Conservation (phyloP, 2,797 vertebrate species). For the Trachops cirrhosus region DNA sequence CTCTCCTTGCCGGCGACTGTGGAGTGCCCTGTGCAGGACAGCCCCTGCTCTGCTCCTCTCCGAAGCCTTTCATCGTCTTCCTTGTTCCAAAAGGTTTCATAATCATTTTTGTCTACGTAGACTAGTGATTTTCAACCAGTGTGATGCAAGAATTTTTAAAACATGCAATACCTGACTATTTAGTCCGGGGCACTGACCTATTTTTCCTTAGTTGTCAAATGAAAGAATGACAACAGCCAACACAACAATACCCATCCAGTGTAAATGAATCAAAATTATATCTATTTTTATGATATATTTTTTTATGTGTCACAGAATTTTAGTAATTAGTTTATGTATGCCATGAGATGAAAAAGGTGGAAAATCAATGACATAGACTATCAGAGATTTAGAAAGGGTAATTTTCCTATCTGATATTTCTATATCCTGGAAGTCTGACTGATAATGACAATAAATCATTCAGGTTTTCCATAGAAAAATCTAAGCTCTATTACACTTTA, state of each 20-base stretch:
- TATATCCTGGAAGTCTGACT: not conserved
- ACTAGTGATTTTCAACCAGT: not conserved
- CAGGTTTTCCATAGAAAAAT: not conserved
- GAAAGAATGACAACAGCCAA: not conserved
- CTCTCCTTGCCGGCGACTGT: not conserved
- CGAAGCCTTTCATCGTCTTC: not conserved
- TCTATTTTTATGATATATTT: not conserved
- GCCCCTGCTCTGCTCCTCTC: not conserved
- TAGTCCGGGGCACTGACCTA: not conserved
- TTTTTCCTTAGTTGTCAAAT: not conserved
- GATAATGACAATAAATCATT: not conserved
- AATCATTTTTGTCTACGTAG: not conserved
- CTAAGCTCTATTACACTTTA: not conserved
- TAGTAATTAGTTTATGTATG: not conserved
- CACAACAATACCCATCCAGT: not conserved
- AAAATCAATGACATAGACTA: not conserved
- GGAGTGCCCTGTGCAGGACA: not conserved
- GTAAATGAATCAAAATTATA: not conserved
- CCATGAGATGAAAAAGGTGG: not conserved
- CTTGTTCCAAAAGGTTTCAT: not conserved
- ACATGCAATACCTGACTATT: not conserved
- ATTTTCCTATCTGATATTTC: conserved; percentile 23
- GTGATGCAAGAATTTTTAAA: not conserved
- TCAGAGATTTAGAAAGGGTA: not conserved
- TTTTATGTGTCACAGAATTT: not conserved